Base-by-base conservation (phyloP, 2,888 invertebrate species). In the Idaea biselata region DNA sequence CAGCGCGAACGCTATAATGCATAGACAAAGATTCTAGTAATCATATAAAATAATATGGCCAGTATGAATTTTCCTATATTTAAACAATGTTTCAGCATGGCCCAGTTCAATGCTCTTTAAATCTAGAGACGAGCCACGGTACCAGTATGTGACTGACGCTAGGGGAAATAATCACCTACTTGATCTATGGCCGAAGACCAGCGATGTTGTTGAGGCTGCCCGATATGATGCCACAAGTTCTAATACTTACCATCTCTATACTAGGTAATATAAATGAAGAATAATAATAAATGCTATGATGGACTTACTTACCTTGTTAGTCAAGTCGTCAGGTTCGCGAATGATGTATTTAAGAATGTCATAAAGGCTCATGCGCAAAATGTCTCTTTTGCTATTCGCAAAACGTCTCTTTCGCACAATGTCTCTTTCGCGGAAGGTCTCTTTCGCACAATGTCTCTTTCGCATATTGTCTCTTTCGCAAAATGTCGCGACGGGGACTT, bases 181-280 rank as follows among this genome's bases (percentile, higher is more conserved):
- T 0, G 79, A 82, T 59, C 63, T 73, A 6, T 77, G 74, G 71
- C 63, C 72, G 73, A 75, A 73, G 0, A 31, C 73, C 31, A 70
- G 71, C 6, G 77, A 77, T 57, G 25, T 76, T 1, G 60, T 58
- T 7, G 72, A 78, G 31, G 68, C 76, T 8, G 68, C 72, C 0
- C 71, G 83, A 71, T 88, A 73, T 61, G 72, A 83, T 54, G 85
- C 88, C 0, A 63, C 63, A 6, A 62, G 63, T 0, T 64, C 76
- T 16, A 88, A 86, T 67, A 76, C 72, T 3, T 87, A 87, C 64
- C 87, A 88, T 70, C 71, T 87, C 14, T 88, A 86, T 66, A 88
- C 88, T 0, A 86, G 87, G 88, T 87, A 67, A 59, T 16, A 14
- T 17, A 18, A 25, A 56, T 18, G 55, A 18, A n/a, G 7, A 16